These are phyloP conservation scores for Sander vitreus DNA, from an alignment of 2,113 vertebrate genomes.

Conservation along the genomic window DNA sequence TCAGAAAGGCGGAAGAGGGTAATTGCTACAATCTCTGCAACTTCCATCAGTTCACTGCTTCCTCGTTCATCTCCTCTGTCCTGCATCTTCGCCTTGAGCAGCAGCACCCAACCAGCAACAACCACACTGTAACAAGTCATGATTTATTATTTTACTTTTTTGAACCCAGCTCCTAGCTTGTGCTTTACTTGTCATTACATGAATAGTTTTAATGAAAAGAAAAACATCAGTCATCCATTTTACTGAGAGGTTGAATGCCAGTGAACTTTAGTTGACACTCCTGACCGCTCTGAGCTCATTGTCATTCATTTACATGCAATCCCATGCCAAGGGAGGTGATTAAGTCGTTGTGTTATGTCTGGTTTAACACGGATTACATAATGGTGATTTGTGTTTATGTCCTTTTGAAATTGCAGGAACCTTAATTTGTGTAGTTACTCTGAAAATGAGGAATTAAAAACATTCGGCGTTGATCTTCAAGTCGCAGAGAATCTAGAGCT, in stretches of 20 bases:
- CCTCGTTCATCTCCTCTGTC: slow-evolving; percentile 2
- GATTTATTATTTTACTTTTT: not conserved
- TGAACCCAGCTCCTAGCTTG: not conserved
- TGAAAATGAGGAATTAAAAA: slow-evolving; percentile 14
- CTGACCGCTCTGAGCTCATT: not conserved
- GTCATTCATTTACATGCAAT: not conserved
- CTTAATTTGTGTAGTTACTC: slow-evolving; percentile 16
- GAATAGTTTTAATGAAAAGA: not conserved
- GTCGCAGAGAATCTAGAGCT: not conserved
- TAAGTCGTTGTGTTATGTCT: slow-evolving; percentile 22
- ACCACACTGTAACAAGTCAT: not conserved
- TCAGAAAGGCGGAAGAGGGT: slow-evolving; percentile 12
- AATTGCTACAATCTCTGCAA: slow-evolving; percentile 7
- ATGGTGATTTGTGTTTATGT: slow-evolving; percentile 3
- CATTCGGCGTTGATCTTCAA: not conserved
- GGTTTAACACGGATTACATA: slow-evolving; percentile 47
- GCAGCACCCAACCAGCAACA: not conserved
- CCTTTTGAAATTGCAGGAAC: slow-evolving; percentile 6
- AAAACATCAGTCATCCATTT: not conserved
- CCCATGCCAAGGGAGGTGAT: slow-evolving; percentile 10
- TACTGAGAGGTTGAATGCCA: not conserved
- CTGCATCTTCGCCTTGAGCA: not conserved
- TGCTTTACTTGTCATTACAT: not conserved
- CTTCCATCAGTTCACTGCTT: slow-evolving; percentile 11
- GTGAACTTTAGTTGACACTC: not conserved